Base-by-base conservation (phyloP, 2,113 vertebrate species). In the Dinomys branickii region DNA sequence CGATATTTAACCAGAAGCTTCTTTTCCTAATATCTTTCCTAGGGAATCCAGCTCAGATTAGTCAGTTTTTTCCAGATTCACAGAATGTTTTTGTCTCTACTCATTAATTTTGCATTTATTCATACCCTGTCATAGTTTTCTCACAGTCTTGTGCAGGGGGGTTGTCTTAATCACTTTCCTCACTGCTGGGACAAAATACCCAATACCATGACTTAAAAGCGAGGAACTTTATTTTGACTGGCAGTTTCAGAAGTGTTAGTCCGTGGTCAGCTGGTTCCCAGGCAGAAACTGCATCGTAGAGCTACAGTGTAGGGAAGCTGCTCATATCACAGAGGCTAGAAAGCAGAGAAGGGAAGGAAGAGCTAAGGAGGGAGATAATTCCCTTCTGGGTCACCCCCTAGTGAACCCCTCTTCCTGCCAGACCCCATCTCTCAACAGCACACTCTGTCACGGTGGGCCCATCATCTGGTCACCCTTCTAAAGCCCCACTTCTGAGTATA, bases 91-190 rank as follows among this genome's bases (percentile, higher is more conserved):
- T 20, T 14, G 30, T 35, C 80, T 71, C 41, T 41, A 7, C 41
- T 75, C 30, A 61, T 63, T 96, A 75, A 59, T 86, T 92, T 92
- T 54, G 1, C 30, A 50, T 88, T 90, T 73, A 52, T 50, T 90
- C 3, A 19, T 35, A 85, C 19, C 38, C 3, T 69, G 33, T 83
- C 54, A 28, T 8, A 73, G 35, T 73, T 91, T 88, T 82, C 47
- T 87, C 3, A 71, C 1, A 59, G 41, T 54, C 63, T 38, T 63
- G 5, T 82, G 13, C 33, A 30, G 12, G 33, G 47, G 73, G 54
- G 16, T 10, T 38, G n/a, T 71, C 69, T 71, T 71, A 22, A 20
- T 71, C n/a, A 71, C n/a, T 71, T 71, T 71, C 69, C 35, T 71
- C n/a, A 71, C 22, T 3, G 0, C n/a, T 71, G n/a, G n/a, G 65